Conservation (phyloP, 35 echinoderm and acorn worm genomes). For the Hemicentrotus pulcherrimus region DNA sequence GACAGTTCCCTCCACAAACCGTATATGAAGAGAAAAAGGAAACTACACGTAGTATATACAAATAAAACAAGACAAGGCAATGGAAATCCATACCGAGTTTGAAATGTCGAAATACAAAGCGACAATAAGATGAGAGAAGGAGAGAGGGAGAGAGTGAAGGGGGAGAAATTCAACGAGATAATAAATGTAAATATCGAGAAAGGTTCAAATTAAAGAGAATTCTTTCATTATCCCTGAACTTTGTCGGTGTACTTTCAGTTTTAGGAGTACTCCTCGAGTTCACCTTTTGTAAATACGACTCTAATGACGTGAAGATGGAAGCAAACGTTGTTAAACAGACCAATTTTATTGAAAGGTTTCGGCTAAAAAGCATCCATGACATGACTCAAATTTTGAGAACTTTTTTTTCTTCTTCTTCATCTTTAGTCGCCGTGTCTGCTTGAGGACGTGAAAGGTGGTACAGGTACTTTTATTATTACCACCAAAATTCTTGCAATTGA, state of each 20-base stretch:
- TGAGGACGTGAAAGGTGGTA: background rate
- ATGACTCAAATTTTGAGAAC: constrained; percentile 25
- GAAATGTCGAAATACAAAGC: background rate
- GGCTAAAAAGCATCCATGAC: background rate
- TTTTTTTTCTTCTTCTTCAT: background rate
- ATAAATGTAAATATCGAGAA: constrained; percentile 45
- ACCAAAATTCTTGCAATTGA: background rate
- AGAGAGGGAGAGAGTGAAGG: background rate
- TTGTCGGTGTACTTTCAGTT: constrained; percentile 47
- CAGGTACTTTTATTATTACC: background rate
- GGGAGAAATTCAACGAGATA: constrained; percentile 19
- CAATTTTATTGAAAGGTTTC: constrained; percentile 42
- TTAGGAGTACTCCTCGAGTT: constrained; percentile 23
- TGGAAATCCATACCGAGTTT: background rate
- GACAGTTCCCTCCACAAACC: too few relatives aligned
- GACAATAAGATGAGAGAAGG: background rate
- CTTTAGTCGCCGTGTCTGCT: background rate
- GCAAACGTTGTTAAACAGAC: constrained; percentile 40
- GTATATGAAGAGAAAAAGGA: too few relatives aligned
- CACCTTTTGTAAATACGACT: constrained; percentile 24
- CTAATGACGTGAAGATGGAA: constrained; percentile 43
- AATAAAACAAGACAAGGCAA: background rate
- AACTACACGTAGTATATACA: background rate
- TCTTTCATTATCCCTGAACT: constrained; percentile 49
- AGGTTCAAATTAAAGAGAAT: constrained; percentile 36